Base-by-base conservation (phyloP, 2,888 invertebrate genomes). In the Netelia inedita region DNA sequence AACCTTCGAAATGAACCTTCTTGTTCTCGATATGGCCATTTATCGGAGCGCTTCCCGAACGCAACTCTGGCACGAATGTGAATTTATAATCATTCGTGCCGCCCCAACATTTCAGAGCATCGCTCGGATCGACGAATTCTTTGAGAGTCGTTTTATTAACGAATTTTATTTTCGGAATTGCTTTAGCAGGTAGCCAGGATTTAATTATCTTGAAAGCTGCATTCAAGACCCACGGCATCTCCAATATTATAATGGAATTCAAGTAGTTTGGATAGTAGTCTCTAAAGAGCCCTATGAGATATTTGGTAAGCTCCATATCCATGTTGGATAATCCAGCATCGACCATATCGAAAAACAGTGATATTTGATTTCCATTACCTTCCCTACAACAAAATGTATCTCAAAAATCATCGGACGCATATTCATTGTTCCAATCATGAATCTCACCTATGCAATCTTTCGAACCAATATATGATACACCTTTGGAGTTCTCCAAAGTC, bases 181-280 rank as follows among this genome's bases (percentile, higher is more conserved):
- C 98, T 93, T 97, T 97, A 0, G 98, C 96, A 1, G 98, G 98
- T 75, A 99, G 93, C 94, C 98, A 95, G 0, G 96, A 95, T 94
- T 98, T 98, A 9, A 99, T 97, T 61, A 99, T 95, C 94, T 97
- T 98, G 94, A 98, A 98, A 0, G 98, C 98, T 86, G 98, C 96
- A 90, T 97, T 98, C 83, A 99, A 94, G 0, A 98, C 96, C 98
- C 98, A 99, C 0, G 98, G 98, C 97, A 99, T 97, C 92, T 99
- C 98, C 93, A 95, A 98, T 75, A 99, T 97, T 50, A 99, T 94
- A 87, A 99, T 98, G 91, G 98, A 98, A 90, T 98, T 98, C 85
- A 98, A 94, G 91, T 97, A 96, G 92, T 96, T 96, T 0, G 99
- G 99, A 94, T 98, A 99, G 92, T 98, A 98, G 21, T 95, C 94